Percentiles rank a stretch among this genome's conserved stretches.
Evolutionary conservation across 1,140 invertebrate genomes (phyloP).

Genomic region (Belonocnema kinseyi): DNA sequence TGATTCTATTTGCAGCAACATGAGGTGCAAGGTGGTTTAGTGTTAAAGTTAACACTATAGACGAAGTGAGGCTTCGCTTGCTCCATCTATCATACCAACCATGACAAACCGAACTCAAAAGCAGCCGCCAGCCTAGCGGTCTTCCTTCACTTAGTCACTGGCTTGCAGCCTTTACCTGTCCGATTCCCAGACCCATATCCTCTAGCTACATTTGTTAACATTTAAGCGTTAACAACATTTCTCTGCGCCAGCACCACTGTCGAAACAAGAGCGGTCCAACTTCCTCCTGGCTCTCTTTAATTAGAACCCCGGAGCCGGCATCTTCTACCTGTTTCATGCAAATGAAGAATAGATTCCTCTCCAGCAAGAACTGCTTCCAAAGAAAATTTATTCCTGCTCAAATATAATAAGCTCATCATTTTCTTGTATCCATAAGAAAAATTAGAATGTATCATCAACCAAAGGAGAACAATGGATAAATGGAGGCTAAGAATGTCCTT

Average conservation of each 20-base stretch:
- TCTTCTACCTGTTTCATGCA: slow-evolving; percentile 42
- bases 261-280: slow-evolving; percentile 47
- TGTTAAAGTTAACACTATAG: slow-evolving; percentile 48
- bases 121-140: slow-evolving; percentile 61
- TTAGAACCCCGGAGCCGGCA: slow-evolving; percentile 39
- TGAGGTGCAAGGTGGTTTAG: slow-evolving; percentile 58
- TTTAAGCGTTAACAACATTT: slow-evolving; percentile 74
- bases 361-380: not conserved
- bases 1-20: slow-evolving; percentile 54
- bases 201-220: slow-evolving; percentile 72
- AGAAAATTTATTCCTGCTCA: not conserved
- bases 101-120: slow-evolving; percentile 74
- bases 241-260: slow-evolving; percentile 50
- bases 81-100: slow-evolving; percentile 74
- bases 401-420: no score
- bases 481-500: no score
- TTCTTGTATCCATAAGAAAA: no score
- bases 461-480: no score
- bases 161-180: slow-evolving; percentile 63
- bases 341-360: slow-evolving; percentile 27
- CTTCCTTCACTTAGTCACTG: slow-evolving; percentile 53
- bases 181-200: slow-evolving; percentile 54
- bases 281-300: slow-evolving; percentile 37
- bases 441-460: no score
- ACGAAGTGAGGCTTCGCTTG: slow-evolving; percentile 50